Evolutionary conservation across 2,113 vertebrate genomes (phyloP).

Genomic region (Agelaius tricolor): DNA sequence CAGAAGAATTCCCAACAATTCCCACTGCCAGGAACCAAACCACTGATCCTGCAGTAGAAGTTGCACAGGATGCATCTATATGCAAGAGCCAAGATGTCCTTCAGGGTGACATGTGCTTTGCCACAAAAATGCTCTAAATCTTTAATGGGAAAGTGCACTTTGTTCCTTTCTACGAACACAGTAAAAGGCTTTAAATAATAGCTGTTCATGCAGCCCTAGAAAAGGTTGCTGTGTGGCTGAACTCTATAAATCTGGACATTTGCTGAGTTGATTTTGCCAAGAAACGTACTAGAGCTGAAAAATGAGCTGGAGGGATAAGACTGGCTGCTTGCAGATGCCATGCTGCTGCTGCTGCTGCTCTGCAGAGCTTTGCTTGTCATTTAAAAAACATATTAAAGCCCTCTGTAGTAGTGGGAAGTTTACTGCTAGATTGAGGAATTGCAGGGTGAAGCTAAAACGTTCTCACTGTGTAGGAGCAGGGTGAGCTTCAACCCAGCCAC

Average conservation of each 20-base stretch:
- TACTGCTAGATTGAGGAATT: not conserved
- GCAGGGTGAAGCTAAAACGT: not conserved
- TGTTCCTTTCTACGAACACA: slow-evolving; percentile 34
- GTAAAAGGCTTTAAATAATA: slow-evolving; percentile 69
- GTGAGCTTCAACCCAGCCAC: not conserved
- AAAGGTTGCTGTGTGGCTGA: slow-evolving; percentile 58
- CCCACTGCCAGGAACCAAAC: not conserved
- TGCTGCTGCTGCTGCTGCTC: not conserved
- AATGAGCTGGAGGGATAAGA: slow-evolving; percentile 35
- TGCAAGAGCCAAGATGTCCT: slow-evolving; percentile 59
- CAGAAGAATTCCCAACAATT: not conserved
- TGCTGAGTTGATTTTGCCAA: slow-evolving; percentile 66
- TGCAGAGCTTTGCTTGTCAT: not conserved
- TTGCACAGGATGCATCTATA: slow-evolving; percentile 39
- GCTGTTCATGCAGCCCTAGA: slow-evolving; percentile 59
- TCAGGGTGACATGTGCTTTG: slow-evolving; percentile 49
- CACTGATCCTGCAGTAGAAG: not conserved
- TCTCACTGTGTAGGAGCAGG: not conserved
- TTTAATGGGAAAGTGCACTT: slow-evolving; percentile 58
- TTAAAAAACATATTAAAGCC: not conserved
- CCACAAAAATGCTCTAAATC: slow-evolving; percentile 63
- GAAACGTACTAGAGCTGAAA: slow-evolving; percentile 42
- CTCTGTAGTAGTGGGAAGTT: not conserved
- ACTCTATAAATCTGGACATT: slow-evolving; percentile 70
- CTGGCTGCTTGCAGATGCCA: slow-evolving; percentile 6